A percentile compares a stretch with the other conserved stretches of the same genome.
Conservation (phyloP, 2,113 vertebrate genomes). For the Morone saxatilis region DNA sequence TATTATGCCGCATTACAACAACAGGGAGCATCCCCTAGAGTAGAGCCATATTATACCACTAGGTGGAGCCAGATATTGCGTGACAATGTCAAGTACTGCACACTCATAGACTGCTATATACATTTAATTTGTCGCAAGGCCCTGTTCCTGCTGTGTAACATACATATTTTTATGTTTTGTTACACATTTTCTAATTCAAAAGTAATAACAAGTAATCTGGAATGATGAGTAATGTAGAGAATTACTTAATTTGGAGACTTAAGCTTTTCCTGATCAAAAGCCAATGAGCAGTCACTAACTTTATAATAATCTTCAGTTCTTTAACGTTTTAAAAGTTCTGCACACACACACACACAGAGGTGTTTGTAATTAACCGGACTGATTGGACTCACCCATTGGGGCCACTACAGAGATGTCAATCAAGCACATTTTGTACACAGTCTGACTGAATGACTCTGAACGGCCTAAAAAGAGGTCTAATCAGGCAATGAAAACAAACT, state of each 20-base stretch:
- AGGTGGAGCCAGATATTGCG: slow-evolving; percentile 7
- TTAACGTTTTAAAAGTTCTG: slow-evolving; percentile 6
- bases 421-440: neutral
- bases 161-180: neutral
- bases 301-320: neutral
- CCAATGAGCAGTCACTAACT: neutral
- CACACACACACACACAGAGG: neutral
- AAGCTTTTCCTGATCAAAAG: neutral
- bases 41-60: neutral
- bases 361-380: neutral
- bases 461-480: slow-evolving; percentile 4
- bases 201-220: neutral
- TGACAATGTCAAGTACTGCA: neutral
- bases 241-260: neutral
- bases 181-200: neutral
- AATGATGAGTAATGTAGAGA: neutral
- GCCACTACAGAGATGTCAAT: neutral
- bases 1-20: neutral
- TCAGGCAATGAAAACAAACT: slow-evolving; percentile 1
- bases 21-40: neutral
- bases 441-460: neutral
- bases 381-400: neutral
- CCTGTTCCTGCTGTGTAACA: neutral
- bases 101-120: neutral
- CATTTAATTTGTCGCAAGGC: neutral